phyloP scores from a whole-genome alignment of 1,140 invertebrate genomes.

The Aphaenogaster floridana region DNA sequence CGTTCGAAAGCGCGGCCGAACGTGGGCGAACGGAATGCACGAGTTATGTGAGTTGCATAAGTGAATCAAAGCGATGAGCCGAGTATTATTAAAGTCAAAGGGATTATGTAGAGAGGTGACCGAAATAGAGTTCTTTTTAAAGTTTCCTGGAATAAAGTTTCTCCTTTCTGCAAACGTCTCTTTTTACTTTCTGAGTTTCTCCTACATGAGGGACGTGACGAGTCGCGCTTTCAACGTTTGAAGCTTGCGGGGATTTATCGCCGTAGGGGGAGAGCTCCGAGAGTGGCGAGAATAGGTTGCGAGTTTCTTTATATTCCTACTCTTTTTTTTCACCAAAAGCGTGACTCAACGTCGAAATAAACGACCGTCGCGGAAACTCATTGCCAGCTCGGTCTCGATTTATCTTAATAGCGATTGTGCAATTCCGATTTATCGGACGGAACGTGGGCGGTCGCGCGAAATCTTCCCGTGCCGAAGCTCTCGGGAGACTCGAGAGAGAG shows the following conservation, averaged over 20 bases:
- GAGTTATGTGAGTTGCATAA: background rate
- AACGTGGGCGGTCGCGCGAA: constrained; percentile 18
- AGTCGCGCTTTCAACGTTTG: background rate
- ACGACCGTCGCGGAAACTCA: background rate
- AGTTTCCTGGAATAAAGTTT: background rate
- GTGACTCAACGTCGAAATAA: constrained; percentile 3
- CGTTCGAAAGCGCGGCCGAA: background rate
- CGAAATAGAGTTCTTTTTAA: background rate
- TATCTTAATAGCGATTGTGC: background rate
- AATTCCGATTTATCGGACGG: constrained; percentile 46
- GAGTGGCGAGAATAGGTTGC: background rate
- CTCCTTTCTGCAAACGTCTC: background rate
- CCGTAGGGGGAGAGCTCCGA: background rate
- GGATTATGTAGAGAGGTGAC: background rate
- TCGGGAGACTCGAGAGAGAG: constrained; percentile 3
- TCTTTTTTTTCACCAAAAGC: background rate
- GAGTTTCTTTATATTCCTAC: background rate
- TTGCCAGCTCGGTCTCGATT: background rate
- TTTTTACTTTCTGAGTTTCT: background rate
- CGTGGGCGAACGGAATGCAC: background rate
- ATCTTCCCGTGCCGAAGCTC: constrained; percentile 21
- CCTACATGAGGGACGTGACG: background rate
- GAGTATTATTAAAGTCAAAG: constrained; percentile 4
- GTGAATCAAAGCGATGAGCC: background rate
- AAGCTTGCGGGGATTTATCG: background rate